phyloP scores from a whole-genome alignment of 1,140 invertebrate species.

The Steinernema khuongi region DNA sequence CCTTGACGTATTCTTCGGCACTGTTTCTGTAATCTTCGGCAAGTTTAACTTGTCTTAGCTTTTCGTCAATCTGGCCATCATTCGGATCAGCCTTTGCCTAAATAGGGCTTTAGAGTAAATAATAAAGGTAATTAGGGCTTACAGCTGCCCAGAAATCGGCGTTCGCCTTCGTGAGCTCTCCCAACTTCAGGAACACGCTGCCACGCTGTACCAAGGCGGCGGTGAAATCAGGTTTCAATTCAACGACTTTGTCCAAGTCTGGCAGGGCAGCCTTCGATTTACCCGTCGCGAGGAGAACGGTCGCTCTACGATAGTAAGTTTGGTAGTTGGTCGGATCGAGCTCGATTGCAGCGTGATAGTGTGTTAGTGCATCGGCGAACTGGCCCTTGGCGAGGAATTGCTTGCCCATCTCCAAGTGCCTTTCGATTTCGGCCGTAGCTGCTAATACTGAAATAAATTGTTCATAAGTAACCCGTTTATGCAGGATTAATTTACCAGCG shows the following conservation, averaged over 20 bases:
- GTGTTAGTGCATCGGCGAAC: conserved; percentile 86
- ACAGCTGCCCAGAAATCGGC: conserved; percentile 70
- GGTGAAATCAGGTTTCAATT: conserved; percentile 87
- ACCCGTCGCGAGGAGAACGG: conserved; percentile 88
- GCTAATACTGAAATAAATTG: conserved; percentile 34
- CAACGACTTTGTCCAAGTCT: conserved; percentile 84
- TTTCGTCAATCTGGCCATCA: conserved; percentile 71
- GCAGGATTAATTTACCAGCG: too few relatives aligned
- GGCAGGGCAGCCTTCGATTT: conserved; percentile 88
- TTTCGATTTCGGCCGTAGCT: conserved; percentile 71
- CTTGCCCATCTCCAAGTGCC: conserved; percentile 84
- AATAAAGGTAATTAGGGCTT: conserved; percentile 61
- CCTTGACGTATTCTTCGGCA: conserved; percentile 68
- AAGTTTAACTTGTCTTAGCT: conserved; percentile 60
- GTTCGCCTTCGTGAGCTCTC: conserved; percentile 70
- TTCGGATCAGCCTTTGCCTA: conserved; percentile 71
- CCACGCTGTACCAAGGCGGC: conserved; percentile 79
- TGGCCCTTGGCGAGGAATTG: conserved; percentile 83
- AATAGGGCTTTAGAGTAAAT: conserved; percentile 38
- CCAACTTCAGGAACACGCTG: conserved; percentile 67
- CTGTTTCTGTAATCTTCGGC: not conserved
- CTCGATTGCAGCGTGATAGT: conserved; percentile 96
- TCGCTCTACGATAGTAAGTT: conserved; percentile 76
- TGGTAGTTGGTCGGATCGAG: conserved; percentile 91
- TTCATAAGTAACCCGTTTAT: too few relatives aligned